phyloP scores from a whole-genome alignment of 2,113 vertebrate genomes.

The Strigops habroptila region DNA sequence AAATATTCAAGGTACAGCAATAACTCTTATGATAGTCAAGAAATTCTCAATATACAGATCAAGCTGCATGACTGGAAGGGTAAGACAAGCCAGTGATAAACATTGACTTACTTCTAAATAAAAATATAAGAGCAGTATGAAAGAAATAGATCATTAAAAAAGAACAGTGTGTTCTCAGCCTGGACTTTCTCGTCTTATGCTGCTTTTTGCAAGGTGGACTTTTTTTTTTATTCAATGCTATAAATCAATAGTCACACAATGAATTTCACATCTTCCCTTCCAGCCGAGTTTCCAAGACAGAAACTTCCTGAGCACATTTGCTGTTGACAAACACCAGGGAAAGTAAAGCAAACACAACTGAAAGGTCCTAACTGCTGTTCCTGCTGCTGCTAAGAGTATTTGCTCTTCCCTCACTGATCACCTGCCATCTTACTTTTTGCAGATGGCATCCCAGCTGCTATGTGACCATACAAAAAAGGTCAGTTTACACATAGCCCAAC shows the following conservation, averaged over 20 bases:
- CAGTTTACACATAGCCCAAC: neutral
- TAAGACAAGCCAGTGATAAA: neutral
- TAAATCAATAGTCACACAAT: neutral
- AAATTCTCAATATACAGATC: neutral
- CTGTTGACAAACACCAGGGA: slow-evolving; percentile 56
- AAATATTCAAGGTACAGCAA: neutral
- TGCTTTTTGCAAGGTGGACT: neutral
- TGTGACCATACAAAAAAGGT: neutral
- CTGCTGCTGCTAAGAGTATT: slow-evolving; percentile 38
- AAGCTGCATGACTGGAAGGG: neutral
- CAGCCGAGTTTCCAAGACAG: slow-evolving; percentile 1
- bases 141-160: neutral
- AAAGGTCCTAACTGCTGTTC: slow-evolving; percentile 63
- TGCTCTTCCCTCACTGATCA: slow-evolving; percentile 62
- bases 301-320: slow-evolving; percentile 73
- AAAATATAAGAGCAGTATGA: neutral
- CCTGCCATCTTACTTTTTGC: slow-evolving; percentile 42
- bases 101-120: neutral
- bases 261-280: neutral
- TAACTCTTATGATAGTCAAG: neutral
- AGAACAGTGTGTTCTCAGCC: neutral
- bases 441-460: slow-evolving; percentile 19
- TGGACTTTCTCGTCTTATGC: neutral
- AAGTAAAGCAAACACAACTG: slow-evolving; percentile 60
- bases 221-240: neutral